phyloP scores from a whole-genome alignment of 2,113 vertebrate genomes.

The Sterrhoptilus dennistouni region DNA sequence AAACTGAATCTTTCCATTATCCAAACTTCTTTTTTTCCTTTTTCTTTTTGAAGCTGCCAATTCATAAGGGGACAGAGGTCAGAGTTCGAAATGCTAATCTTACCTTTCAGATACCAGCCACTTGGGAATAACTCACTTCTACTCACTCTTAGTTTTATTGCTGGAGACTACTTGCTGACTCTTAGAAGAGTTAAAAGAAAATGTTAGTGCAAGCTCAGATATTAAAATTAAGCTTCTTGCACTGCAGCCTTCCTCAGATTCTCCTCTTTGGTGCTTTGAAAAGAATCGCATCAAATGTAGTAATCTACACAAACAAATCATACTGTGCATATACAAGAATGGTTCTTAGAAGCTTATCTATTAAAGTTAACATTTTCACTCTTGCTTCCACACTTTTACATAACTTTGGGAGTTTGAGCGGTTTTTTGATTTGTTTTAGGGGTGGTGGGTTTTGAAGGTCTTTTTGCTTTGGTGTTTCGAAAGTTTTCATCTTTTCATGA shows the following conservation, averaged over 20 bases:
- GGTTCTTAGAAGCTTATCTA: not conserved
- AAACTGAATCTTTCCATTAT: not conserved
- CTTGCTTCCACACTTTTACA: not conserved
- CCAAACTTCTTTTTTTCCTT: not conserved
- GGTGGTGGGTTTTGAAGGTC: not conserved
- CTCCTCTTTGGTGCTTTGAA: not conserved
- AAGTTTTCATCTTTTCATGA: not conserved
- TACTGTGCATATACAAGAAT: fast-evolving
- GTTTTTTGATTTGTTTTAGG: not conserved
- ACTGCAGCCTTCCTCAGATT: not conserved
- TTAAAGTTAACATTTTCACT: not conserved
- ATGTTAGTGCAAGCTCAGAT: not conserved
- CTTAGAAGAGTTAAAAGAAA: not conserved
- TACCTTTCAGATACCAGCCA: slow-evolving; percentile 1
- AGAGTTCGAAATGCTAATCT: slow-evolving; percentile 40
- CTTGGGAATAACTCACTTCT: slow-evolving; percentile 20
- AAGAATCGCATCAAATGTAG: not conserved
- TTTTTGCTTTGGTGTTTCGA: not conserved
- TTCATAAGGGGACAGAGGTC: slow-evolving; percentile 29
- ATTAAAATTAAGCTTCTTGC: not conserved
- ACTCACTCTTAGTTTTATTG: slow-evolving; percentile 11
- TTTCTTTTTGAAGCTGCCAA: slow-evolving; percentile 11
- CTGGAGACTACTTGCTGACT: not conserved
- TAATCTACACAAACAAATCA: not conserved
- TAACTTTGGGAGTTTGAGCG: not conserved